These are phyloP conservation scores for Tangara arthus DNA, from an alignment of 2,797 vertebrate species.

Conservation along the genomic window DNA sequence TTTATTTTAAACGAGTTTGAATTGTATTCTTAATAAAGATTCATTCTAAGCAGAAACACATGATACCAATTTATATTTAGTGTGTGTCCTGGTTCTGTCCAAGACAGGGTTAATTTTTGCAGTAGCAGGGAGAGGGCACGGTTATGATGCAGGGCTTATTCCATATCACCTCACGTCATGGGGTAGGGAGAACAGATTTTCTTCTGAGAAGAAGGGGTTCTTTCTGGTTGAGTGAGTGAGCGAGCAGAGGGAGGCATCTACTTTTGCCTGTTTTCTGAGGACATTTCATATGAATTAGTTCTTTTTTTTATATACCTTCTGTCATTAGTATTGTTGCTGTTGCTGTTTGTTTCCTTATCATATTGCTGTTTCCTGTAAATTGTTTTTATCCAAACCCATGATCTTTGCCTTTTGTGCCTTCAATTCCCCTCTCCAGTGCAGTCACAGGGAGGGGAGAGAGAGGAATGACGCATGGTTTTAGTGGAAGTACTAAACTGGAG, in stretches of 20 bases:
- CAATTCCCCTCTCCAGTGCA: background rate
- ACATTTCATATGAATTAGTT: accelerated
- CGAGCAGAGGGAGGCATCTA: background rate
- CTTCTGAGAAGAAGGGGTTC: background rate
- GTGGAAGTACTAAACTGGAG: background rate
- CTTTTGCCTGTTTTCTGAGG: background rate
- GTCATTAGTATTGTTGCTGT: background rate
- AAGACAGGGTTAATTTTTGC: background rate
- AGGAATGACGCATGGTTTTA: background rate
- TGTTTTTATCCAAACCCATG: accelerated
- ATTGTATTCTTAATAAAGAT: background rate
- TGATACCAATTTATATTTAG: background rate
- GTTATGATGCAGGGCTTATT: background rate
- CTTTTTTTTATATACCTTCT: background rate
- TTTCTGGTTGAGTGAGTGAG: background rate
- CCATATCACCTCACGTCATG: background rate
- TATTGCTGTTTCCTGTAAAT: background rate
- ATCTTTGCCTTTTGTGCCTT: background rate
- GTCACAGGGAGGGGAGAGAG: accelerated
- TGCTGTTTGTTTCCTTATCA: background rate
- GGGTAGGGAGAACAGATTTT: background rate
- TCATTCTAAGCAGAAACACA: background rate
- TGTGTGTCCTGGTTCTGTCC: background rate
- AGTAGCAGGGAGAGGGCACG: background rate
- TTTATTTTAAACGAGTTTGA: background rate